Percentiles rank a stretch among this genome's conserved stretches.
phyloP scores from a whole-genome alignment of 2,797 vertebrate species.

The Cottoperca gobio region DNA sequence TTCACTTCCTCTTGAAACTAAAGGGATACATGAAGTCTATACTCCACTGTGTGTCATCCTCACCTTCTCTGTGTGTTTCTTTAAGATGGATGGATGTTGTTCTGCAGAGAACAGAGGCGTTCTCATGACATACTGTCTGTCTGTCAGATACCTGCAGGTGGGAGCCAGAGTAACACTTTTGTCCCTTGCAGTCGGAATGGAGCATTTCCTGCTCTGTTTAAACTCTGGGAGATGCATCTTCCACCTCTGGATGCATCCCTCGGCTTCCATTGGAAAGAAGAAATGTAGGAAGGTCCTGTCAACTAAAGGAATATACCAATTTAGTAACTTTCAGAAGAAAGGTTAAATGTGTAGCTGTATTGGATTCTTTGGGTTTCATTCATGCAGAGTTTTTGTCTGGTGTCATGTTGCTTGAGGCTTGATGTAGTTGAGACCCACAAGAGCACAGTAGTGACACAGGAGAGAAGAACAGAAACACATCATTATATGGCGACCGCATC shows the following conservation, averaged over 20 bases:
- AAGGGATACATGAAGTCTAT: too few species aligned
- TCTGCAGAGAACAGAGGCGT: conserved; percentile 61
- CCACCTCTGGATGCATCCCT: conserved; percentile 47
- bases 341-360: neutral
- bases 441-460: conserved; percentile 40
- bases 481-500: too few species aligned
- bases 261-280: conserved; percentile 56
- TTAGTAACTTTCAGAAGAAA: neutral
- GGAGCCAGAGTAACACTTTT: conserved; percentile 72
- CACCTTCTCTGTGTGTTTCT: conserved; percentile 69
- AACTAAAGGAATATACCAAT: conserved; percentile 32
- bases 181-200: neutral
- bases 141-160: conserved; percentile 65
- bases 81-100: conserved; percentile 68
- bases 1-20: neutral
- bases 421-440: conserved; percentile 4
- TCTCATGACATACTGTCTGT: conserved; percentile 68
- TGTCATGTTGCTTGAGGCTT: conserved; percentile 65
- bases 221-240: conserved; percentile 50
- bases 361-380: conserved; percentile 3
- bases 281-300: conserved; percentile 65
- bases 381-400: neutral
- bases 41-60: conserved; percentile 32
- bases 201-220: neutral
- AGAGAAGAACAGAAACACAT: neutral